These are phyloP conservation scores for Melanostoma scalare DNA, from an alignment of 2,888 invertebrate genomes.

Conservation along the genomic window DNA sequence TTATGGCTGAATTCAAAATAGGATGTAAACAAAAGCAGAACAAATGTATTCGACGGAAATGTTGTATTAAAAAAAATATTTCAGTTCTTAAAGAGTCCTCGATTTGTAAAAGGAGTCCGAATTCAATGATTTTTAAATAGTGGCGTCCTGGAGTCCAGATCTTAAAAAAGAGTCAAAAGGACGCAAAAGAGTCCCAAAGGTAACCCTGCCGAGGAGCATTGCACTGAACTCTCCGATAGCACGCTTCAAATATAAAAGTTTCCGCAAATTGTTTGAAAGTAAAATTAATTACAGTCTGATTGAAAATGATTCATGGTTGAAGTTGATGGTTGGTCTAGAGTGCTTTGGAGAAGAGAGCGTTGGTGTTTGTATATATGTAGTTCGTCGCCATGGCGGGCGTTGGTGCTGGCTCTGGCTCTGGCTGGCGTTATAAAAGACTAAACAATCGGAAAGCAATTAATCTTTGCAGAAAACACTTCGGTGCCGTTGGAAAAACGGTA, in stretches of 20 bases:
- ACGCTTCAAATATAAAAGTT: conserved; percentile 57
- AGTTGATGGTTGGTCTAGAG: conserved; percentile 48
- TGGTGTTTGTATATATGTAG: conserved; percentile 7
- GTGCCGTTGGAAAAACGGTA: conserved; percentile 37
- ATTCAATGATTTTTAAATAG: too few species aligned
- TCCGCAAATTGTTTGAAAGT: conserved; percentile 68
- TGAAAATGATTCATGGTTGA: conserved; percentile 66
- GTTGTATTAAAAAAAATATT: too few species aligned
- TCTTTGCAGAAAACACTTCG: conserved; percentile 63
- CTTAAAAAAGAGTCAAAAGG: too few species aligned
- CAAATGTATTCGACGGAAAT: too few species aligned
- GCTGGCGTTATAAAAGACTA: conserved; percentile 37
- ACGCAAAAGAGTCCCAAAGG: too few species aligned
- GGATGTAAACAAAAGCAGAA: too few species aligned
- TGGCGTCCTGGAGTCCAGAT: too few species aligned
- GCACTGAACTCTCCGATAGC: conserved; percentile 35
- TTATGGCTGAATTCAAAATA: too few species aligned
- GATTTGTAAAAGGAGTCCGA: too few species aligned
- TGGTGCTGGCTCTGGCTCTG: neutral
- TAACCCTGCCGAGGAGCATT: too few species aligned
- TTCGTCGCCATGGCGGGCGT: conserved; percentile 16
- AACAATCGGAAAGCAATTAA: conserved; percentile 70
- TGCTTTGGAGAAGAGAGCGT: conserved; percentile 9
- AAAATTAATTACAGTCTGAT: conserved; percentile 71
- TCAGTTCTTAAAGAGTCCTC: too few species aligned